Evolutionary conservation across 53 echinoderm and acorn worm species (phyloP).

Genomic region (Paracentrotus lividus): DNA sequence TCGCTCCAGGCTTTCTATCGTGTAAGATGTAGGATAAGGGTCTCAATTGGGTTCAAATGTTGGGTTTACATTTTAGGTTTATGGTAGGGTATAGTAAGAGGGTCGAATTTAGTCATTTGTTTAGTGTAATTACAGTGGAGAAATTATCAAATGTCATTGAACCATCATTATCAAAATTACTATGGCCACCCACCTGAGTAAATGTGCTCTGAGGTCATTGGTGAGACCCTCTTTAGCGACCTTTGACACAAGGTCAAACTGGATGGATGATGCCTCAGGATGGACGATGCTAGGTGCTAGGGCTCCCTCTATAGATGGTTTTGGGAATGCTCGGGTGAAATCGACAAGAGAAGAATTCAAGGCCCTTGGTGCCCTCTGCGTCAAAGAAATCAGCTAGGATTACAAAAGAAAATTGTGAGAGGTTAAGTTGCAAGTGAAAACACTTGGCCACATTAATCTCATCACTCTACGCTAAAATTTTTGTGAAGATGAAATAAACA

Average conservation of each 20-base stretch:
- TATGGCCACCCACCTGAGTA: conserved; percentile 58
- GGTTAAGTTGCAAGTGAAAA: no score
- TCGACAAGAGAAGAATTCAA: conserved; percentile 52
- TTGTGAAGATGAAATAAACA: no score
- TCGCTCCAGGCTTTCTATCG: no score
- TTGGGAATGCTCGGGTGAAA: conserved; percentile 75
- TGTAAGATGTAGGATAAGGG: no score
- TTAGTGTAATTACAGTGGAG: background rate
- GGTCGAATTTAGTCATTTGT: background rate
- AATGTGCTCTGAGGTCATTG: conserved; percentile 71
- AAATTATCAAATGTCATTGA: background rate
- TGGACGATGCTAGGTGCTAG: conserved; percentile 57
- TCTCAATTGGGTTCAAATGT: no score
- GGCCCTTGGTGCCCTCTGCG: conserved; percentile 64
- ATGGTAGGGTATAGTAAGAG: no score
- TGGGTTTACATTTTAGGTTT: no score
- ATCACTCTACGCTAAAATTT: no score
- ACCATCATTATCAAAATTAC: background rate
- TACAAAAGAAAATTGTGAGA: background rate
- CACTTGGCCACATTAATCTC: no score
- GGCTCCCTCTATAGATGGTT: conserved; percentile 79
- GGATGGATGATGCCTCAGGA: conserved; percentile 25
- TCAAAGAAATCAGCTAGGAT: conserved; percentile 27
- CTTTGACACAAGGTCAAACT: conserved; percentile 78
- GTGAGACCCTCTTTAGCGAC: conserved; percentile 77